A percentile compares a stretch with the other conserved stretches of the same genome.
Conservation (phyloP, 1,140 invertebrate genomes). For the Anastatus disparis region DNA sequence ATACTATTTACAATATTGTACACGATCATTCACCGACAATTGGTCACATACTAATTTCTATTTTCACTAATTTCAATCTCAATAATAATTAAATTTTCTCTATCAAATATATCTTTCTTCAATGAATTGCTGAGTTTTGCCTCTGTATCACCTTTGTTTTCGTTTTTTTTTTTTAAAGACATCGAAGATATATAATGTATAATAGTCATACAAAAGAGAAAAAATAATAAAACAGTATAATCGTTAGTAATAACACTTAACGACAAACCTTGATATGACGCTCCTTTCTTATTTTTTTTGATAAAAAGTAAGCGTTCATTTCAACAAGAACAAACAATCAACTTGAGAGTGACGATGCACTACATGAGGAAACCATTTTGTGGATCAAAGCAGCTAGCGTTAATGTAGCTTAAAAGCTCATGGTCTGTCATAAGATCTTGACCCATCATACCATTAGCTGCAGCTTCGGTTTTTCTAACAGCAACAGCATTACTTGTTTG, state of each 20-base stretch:
- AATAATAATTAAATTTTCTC: not conserved
- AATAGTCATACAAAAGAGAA: not conserved
- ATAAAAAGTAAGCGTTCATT: too few relatives aligned
- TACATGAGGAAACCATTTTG: slow-evolving; percentile 63
- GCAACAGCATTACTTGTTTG: slow-evolving; percentile 42
- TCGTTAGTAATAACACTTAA: slow-evolving; percentile 21
- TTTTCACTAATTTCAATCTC: not conserved
- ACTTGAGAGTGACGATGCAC: not conserved
- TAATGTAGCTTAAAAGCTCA: slow-evolving; percentile 86
- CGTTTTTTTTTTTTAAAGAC: not conserved
- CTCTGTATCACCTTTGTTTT: slow-evolving; percentile 10
- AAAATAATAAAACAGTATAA: not conserved
- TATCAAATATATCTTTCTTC: not conserved
- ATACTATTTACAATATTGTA: slow-evolving; percentile 11
- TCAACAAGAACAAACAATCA: not conserved
- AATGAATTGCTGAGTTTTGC: slow-evolving; percentile 32
- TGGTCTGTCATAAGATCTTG: slow-evolving; percentile 85
- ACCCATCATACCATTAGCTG: slow-evolving; percentile 66
- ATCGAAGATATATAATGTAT: slow-evolving; percentile 5
- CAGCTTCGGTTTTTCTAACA: slow-evolving; percentile 59
- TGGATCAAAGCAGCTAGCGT: slow-evolving; percentile 85
- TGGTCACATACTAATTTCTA: not conserved
- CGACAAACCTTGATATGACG: not conserved
- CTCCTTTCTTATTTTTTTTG: too few relatives aligned
- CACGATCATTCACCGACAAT: not conserved